phyloP scores from a whole-genome alignment of 2,797 vertebrate genomes.

The Capromys pilorides region DNA sequence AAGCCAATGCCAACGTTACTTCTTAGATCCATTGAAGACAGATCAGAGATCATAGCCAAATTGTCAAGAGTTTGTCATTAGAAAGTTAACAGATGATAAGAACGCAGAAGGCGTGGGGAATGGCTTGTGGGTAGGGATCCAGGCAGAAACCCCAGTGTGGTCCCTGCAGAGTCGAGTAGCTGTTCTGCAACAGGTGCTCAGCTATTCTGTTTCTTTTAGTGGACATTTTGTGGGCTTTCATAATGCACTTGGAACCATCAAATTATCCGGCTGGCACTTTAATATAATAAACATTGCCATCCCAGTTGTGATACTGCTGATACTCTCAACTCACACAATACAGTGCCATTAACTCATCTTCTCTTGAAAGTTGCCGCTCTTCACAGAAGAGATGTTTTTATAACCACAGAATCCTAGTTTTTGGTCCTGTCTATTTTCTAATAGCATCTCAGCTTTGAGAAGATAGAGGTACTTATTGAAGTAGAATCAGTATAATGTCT shows the following conservation, averaged over 20 bases:
- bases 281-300: conserved; percentile 21
- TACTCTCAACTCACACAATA: background rate
- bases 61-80: conserved; percentile 10
- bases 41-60: background rate
- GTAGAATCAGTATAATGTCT: background rate
- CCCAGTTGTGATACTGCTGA: background rate
- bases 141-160: background rate
- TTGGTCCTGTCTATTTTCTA: background rate
- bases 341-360: background rate
- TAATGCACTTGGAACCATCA: background rate
- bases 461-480: background rate
- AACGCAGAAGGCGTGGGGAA: background rate
- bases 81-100: background rate
- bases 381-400: background rate
- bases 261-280: background rate
- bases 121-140: background rate
- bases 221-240: background rate
- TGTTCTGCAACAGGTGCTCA: background rate
- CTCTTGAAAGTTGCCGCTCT: background rate
- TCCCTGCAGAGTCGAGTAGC: background rate
- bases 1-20: background rate
- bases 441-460: background rate
- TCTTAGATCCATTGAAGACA: background rate
- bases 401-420: background rate
- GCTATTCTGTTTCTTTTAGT: background rate